Conservation (phyloP, 64 coral and sea anemone genomes). For the Anthopleura sola region DNA sequence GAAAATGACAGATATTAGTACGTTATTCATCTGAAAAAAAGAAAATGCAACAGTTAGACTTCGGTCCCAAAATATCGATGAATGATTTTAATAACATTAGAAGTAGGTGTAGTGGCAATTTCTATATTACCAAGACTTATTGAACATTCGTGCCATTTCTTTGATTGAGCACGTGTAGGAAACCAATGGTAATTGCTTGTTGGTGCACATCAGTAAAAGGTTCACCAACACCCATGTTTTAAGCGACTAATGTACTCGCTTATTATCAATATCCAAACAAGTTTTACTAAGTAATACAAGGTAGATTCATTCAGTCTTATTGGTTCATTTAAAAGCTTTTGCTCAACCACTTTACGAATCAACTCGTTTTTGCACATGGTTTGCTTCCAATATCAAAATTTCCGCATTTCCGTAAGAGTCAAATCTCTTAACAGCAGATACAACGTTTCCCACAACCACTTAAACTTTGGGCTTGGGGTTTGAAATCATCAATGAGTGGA, state of each 20-base stretch:
- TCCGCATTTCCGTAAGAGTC: not conserved
- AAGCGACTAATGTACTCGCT: not conserved
- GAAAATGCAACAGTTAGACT: not conserved
- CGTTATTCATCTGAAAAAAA: not conserved
- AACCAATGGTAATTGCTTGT: not conserved
- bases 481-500: not conserved
- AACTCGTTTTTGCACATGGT: not conserved
- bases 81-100: not conserved
- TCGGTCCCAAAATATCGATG: not conserved
- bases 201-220: not conserved
- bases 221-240: not conserved
- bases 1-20: not conserved
- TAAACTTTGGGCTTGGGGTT: not conserved
- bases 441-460: not conserved
- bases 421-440: not conserved
- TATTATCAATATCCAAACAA: conserved; percentile 6
- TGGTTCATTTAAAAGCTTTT: conserved; percentile 10
- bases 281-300: not conserved
- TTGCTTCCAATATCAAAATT: not conserved
- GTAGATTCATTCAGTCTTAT: not conserved
- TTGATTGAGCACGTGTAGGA: not conserved
- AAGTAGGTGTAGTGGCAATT: not conserved
- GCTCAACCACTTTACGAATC: not conserved
- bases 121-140: too few species aligned
- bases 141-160: too few species aligned